Percentiles rank a stretch among this genome's conserved stretches.
Conservation (phyloP, 2,888 invertebrate genomes). For the Drosophila kanekoi region DNA sequence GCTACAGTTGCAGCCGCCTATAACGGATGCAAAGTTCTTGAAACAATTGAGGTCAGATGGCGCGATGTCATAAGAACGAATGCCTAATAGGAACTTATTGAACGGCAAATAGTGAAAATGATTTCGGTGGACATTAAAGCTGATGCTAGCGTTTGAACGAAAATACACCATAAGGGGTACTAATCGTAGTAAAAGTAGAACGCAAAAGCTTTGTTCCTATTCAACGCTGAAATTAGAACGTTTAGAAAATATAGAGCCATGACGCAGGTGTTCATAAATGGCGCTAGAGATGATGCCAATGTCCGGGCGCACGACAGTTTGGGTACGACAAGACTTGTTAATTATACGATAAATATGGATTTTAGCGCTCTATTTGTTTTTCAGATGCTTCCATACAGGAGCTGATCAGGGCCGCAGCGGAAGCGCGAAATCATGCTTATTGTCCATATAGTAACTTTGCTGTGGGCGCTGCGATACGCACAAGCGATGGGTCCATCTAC, state of each 20-base stretch:
- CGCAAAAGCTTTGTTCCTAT: constrained; percentile 24
- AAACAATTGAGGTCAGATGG: constrained; percentile 11
- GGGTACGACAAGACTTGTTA: constrained; percentile 55
- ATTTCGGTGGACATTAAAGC: not conserved
- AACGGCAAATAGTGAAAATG: not conserved
- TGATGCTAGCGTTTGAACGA: not conserved
- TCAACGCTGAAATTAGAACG: constrained; percentile 20
- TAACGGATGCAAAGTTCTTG: not conserved
- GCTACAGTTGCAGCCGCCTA: constrained; percentile 28
- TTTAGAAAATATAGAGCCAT: constrained; percentile 39
- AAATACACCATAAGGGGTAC: constrained; percentile 20
- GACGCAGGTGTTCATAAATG: constrained; percentile 78
- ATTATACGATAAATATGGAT: not conserved
- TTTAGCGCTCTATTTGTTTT: constrained; percentile 1
- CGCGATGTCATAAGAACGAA: constrained; percentile 6
- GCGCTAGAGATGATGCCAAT: constrained; percentile 71
- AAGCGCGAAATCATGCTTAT: constrained; percentile 89
- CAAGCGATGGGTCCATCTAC: constrained; percentile 88
- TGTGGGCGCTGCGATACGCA: constrained; percentile 93
- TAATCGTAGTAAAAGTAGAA: constrained; percentile 34
- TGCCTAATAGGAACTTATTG: not conserved
- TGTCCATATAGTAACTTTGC: constrained; percentile 95
- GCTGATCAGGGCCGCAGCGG: constrained; percentile 88
- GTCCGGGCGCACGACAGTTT: constrained; percentile 74
- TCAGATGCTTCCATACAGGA: constrained; percentile 88